phyloP scores from a whole-genome alignment of 2,113 vertebrate species.

The Dicrurus megarhynchus region DNA sequence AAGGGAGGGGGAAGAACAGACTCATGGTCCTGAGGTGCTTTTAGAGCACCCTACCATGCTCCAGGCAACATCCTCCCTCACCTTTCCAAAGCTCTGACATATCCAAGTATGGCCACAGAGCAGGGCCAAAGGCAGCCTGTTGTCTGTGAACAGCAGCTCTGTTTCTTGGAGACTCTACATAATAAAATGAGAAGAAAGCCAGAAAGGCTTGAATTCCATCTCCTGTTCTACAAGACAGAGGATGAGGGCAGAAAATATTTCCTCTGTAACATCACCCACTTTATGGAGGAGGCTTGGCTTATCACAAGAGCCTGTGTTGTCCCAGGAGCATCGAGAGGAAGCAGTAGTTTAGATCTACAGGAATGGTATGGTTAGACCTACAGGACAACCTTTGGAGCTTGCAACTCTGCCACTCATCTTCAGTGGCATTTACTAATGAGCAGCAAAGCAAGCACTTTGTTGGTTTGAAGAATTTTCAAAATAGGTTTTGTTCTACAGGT shows the following conservation, averaged over 20 bases:
- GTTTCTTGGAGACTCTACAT: rapidly evolving
- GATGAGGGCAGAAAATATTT: neutral
- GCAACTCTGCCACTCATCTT: neutral
- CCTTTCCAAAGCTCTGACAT: neutral
- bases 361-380: neutral
- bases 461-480: neutral
- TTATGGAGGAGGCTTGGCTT: neutral
- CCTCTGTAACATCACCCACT: neutral
- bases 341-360: neutral
- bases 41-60: neutral
- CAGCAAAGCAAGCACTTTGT: neutral
- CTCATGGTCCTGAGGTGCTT: neutral
- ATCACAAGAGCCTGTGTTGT: neutral
- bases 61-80: neutral
- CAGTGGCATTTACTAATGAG: neutral
- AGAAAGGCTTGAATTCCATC: neutral
- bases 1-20: neutral
- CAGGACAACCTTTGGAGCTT: neutral
- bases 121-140: neutral
- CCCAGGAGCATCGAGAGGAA: rapidly evolving
- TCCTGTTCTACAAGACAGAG: neutral
- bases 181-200: neutral
- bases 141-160: neutral
- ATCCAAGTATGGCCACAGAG: neutral
- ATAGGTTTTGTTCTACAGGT: neutral